Conservation (phyloP, 2,797 vertebrate species). For the Malurus splendens region DNA sequence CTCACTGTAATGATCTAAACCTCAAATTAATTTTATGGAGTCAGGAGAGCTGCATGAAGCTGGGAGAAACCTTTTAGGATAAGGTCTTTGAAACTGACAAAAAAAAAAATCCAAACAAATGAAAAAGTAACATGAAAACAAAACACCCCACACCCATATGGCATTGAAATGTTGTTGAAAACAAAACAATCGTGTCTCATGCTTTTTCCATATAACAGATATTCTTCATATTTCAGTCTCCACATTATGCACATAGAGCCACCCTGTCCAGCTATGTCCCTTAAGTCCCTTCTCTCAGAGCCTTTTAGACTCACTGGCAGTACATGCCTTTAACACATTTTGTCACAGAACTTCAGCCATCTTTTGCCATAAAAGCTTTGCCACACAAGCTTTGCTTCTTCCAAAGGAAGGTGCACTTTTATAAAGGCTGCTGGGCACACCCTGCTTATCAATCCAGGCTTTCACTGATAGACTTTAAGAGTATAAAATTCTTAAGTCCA, state of each 20-base stretch:
- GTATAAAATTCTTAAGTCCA: not conserved
- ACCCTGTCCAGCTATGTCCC: not conserved
- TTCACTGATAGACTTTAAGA: not conserved
- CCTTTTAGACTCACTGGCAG: not conserved
- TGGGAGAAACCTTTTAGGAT: not conserved
- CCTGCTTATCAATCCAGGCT: not conserved
- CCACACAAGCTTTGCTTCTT: not conserved
- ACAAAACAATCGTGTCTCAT: not conserved
- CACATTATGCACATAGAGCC: not conserved
- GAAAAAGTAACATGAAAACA: not conserved
- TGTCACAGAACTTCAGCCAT: not conserved
- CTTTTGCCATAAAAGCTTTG: not conserved
- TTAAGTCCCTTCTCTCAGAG: not conserved
- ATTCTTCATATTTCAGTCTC: not conserved
- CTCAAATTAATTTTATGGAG: not conserved
- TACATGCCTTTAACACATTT: not conserved
- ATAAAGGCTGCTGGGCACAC: not conserved
- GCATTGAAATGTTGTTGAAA: not conserved
- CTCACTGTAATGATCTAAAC: not conserved
- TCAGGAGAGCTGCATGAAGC: not conserved
- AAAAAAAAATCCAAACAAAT: not conserved
- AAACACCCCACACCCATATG: not conserved
- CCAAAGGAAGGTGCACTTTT: not conserved
- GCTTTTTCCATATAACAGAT: not conserved
- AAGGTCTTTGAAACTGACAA: not conserved